Conservation (phyloP, 2,888 invertebrate species). For the Crematogaster levior region DNA sequence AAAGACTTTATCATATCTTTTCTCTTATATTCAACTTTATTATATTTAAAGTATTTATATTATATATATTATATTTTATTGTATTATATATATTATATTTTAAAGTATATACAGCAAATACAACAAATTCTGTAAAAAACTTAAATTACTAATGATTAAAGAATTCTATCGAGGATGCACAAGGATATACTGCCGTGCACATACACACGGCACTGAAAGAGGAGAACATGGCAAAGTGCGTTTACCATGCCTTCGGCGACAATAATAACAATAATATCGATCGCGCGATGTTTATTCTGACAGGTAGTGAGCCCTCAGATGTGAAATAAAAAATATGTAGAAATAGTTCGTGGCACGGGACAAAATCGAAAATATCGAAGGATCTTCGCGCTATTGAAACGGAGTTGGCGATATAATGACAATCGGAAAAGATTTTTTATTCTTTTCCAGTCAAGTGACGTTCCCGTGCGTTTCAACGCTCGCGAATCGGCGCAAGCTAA, state of each 20-base stretch:
- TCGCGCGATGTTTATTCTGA: conserved; percentile 40
- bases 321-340: conserved; percentile 1
- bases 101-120: neutral
- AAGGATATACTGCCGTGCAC: conserved; percentile 13
- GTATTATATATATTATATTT: too few species aligned
- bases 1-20: neutral
- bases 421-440: conserved; percentile 30
- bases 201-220: neutral
- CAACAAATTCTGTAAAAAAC: neutral
- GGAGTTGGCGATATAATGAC: conserved; percentile 12
- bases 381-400: neutral
- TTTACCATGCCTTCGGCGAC: conserved; percentile 5
- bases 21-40: neutral
- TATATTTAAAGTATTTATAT: too few species aligned
- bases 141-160: neutral
- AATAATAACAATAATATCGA: conserved; percentile 47
- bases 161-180: neutral
- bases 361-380: conserved; percentile 25
- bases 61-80: too few species aligned
- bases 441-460: neutral
- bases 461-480: neutral
- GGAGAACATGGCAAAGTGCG: neutral
- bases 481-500: conserved; percentile 5
- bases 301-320: neutral
- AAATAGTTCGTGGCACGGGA: conserved; percentile 14